Evolutionary conservation across 2,797 vertebrate species (phyloP), one percentile per base, ranked within the genome.

Genomic region (Darevskia nairensis): DNA sequence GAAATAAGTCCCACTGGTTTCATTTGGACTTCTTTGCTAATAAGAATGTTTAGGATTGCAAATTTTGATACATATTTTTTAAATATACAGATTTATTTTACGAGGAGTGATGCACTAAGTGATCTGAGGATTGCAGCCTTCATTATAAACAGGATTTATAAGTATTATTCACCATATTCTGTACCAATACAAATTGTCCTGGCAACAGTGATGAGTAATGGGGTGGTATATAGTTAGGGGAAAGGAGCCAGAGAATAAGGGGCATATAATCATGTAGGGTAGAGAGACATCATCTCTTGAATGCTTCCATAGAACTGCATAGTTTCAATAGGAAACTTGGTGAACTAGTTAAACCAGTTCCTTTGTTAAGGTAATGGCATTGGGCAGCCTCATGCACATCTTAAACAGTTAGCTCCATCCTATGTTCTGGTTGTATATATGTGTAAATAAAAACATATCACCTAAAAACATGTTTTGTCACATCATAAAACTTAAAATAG

Each of bases 1-100:
- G 82, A 85, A 80, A 80, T 19, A 72, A 59, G 27, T 80, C 77
- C 68, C 50, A 46, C n/a, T 64, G 78, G n/a, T 81, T 85, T 80
- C 59, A 89, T 75, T 78, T 80, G 17, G 55, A 75, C 19, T 35
- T 66, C 32, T 25, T 79, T 25, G 13, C 21, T 59, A 80, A 59
- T 27, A 66, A 10, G 55, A 29, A 50, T 66, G 7, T 66, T 80
- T 80, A 39, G 27, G 15, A 66, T 39, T 50, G n/a, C 25, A 80
- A 46, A 44, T 41, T 6, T n/a, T 27, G 32, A 21, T 55, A 55
- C 50, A 55, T 55, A 55, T 64, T 50, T 75, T 82, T 46, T 32
- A 23, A 79, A 77, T 32, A 39, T 10, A 78, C 1, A 8, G 15
- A 25, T 41, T 19, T 61, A 44, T 44, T 61, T 74, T 61, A 64